Conservation (phyloP, 2,888 invertebrate genomes). For the Strigamia transsilvanica region DNA sequence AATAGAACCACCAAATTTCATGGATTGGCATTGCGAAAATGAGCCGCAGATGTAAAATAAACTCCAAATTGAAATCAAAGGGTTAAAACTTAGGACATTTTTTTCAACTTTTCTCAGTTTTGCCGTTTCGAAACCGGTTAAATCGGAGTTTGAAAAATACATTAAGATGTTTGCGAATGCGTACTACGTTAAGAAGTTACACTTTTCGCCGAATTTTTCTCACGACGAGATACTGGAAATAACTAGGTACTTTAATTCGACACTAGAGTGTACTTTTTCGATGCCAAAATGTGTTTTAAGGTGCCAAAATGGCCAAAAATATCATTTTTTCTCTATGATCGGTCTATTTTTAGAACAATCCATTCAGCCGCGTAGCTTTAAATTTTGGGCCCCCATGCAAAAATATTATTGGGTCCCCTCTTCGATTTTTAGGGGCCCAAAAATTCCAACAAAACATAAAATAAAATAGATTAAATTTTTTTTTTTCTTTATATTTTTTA, state of each 20-base stretch:
- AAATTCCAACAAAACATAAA: too few relatives aligned
- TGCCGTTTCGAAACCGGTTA: not conserved
- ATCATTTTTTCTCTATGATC: too few relatives aligned
- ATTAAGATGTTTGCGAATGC: not conserved
- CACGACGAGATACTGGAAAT: not conserved
- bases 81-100: not conserved
- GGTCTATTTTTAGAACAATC: too few relatives aligned
- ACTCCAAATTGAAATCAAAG: not conserved
- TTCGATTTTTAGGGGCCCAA: too few relatives aligned
- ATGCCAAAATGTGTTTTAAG: too few relatives aligned
- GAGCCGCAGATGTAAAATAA: not conserved
- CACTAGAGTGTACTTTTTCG: too few relatives aligned
- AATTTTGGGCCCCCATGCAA: too few relatives aligned
- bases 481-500: too few relatives aligned
- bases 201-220: not conserved
- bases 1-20: not conserved
- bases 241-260: not conserved
- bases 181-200: not conserved
- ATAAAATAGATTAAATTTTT: too few relatives aligned
- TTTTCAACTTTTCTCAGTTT: not conserved
- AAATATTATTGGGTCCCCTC: too few relatives aligned
- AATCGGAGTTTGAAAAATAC: not conserved
- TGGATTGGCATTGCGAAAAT: not conserved
- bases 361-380: too few relatives aligned
- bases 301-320: too few relatives aligned